These are phyloP conservation scores for Aldrovandia affinis DNA, from an alignment of 2,797 vertebrate genomes.

Conservation along the genomic window DNA sequence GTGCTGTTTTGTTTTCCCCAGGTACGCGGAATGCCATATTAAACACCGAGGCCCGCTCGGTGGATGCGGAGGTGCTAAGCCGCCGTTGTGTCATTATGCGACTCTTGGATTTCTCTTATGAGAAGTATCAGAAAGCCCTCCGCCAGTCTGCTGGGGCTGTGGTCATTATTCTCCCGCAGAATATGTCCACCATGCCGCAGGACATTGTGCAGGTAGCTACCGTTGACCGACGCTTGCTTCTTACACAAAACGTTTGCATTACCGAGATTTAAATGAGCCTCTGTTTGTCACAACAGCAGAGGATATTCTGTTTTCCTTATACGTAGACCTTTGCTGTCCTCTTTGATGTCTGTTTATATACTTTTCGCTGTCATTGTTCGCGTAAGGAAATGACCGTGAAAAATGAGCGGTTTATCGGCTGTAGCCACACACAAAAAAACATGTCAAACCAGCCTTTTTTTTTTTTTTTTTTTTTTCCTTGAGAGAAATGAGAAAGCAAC, in stretches of 20 bases:
- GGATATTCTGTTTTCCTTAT: neutral
- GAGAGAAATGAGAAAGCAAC: too few relatives aligned
- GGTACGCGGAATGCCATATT: slow-evolving; percentile 94
- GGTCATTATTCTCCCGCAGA: slow-evolving; percentile 91
- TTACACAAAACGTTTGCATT: neutral
- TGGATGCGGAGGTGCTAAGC: slow-evolving; percentile 93
- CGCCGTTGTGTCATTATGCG: slow-evolving; percentile 96
- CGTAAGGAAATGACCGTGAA: neutral
- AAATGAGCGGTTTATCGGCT: neutral
- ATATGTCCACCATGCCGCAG: slow-evolving; percentile 93
- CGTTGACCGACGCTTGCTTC: neutral
- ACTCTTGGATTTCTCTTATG: slow-evolving; percentile 92
- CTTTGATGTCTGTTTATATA: neutral
- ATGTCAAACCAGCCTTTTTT: slow-evolving; percentile 6
- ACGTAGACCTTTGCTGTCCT: neutral
- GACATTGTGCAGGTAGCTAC: slow-evolving; percentile 89
- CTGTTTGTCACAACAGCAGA: neutral
- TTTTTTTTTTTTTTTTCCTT: neutral
- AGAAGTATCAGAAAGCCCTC: slow-evolving; percentile 94
- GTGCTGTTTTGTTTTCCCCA: slow-evolving; percentile 56
- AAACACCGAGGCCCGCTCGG: slow-evolving; percentile 93
- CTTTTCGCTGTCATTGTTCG: neutral
- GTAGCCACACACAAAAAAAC: slow-evolving; percentile 5
- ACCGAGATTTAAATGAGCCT: neutral
- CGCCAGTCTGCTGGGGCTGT: slow-evolving; percentile 94